phyloP scores from a whole-genome alignment of 2,113 vertebrate species.

The Datnioides undecimradiatus region DNA sequence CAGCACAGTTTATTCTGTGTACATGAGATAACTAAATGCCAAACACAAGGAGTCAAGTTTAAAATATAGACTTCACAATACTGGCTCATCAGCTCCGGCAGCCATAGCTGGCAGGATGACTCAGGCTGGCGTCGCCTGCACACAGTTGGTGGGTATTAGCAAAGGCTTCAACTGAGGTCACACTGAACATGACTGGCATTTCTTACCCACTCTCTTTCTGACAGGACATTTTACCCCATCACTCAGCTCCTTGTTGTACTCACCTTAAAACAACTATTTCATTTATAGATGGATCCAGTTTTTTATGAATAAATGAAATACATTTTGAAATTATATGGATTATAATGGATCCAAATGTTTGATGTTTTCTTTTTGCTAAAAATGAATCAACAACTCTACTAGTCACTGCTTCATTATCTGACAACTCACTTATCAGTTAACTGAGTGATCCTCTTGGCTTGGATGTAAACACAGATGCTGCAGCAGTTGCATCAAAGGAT shows the following conservation, averaged over 20 bases:
- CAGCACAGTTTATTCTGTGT: neutral
- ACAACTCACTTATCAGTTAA: neutral
- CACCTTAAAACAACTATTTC: too few relatives aligned
- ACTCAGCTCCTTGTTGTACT: slow-evolving; percentile 1
- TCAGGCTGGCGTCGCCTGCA: slow-evolving; percentile 69
- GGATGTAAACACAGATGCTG: neutral
- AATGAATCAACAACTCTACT: neutral
- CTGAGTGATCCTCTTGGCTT: neutral
- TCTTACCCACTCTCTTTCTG: slow-evolving; percentile 24
- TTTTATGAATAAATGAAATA: too few relatives aligned
- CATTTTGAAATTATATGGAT: too few relatives aligned
- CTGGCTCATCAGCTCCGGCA: neutral
- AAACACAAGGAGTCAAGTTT: slow-evolving; percentile 14
- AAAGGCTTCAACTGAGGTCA: slow-evolving; percentile 59
- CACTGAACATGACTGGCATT: slow-evolving; percentile 57
- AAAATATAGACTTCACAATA: slow-evolving; percentile 41
- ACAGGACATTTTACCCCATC: slow-evolving; percentile 23
- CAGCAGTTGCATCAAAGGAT: neutral
- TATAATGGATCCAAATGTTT: too few relatives aligned
- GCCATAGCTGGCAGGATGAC: slow-evolving; percentile 65
- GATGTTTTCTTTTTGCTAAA: too few relatives aligned
- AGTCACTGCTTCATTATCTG: too few relatives aligned
- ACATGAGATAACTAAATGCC: slow-evolving; percentile 10
- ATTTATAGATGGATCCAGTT: too few relatives aligned
- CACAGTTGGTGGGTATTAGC: slow-evolving; percentile 77